Percentiles rank a stretch among this genome's conserved stretches.
These are phyloP conservation scores for Caenorhabditis sp. DNA, from an alignment of 2,888 invertebrate genomes.

Conservation along the genomic window DNA sequence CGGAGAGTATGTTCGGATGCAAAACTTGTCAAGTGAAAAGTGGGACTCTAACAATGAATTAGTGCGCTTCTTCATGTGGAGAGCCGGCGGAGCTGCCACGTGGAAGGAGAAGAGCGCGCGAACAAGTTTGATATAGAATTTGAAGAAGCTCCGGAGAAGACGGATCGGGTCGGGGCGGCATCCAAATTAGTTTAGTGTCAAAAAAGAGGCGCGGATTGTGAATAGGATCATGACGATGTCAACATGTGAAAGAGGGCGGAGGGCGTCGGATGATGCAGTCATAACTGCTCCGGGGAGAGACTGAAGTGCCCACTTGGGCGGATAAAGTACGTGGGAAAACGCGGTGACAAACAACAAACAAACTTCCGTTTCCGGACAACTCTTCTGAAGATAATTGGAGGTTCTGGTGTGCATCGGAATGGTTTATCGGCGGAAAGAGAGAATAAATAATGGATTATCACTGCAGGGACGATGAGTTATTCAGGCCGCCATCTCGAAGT, in stretches of 20 bases:
- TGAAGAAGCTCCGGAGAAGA: neutral
- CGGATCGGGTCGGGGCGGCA: neutral
- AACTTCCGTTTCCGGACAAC: neutral
- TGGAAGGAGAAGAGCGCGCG: neutral
- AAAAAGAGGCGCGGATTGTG: constrained; percentile 33
- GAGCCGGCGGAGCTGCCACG: neutral
- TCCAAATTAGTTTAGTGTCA: constrained; percentile 41
- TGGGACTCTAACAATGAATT: constrained; percentile 37
- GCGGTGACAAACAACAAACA: neutral
- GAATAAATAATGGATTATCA: constrained; percentile 7
- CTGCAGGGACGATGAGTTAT: neutral
- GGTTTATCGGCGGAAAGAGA: neutral
- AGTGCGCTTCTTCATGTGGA: constrained; percentile 6
- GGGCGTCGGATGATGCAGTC: constrained; percentile 1
- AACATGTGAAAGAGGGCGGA: neutral
- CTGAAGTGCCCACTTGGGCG: constrained; percentile 27
- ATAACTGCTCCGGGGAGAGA: neutral
- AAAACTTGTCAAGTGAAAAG: constrained; percentile 33
- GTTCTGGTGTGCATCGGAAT: neutral
- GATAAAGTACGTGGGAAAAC: constrained; percentile 39
- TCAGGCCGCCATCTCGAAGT: neutral
- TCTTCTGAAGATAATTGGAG: constrained; percentile 4
- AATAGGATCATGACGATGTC: constrained; percentile 37
- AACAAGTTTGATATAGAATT: constrained; percentile 9
- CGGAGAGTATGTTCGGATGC: constrained; percentile 16